phyloP scores from a whole-genome alignment of 1,140 invertebrate species.

The Drosophila lacertosa region DNA sequence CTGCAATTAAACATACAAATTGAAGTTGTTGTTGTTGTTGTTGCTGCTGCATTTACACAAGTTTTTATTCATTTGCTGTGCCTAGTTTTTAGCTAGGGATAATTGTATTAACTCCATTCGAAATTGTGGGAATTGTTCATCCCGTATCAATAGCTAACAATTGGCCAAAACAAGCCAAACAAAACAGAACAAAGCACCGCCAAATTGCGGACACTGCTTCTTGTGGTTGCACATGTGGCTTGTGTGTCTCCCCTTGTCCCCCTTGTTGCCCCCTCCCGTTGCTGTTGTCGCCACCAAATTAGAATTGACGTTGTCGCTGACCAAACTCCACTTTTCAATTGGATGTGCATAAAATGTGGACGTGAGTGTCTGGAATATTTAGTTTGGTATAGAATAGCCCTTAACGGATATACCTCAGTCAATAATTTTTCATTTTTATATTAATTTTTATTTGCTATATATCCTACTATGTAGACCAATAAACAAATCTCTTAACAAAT shows the following conservation, averaged over 20 bases:
- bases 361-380: conserved; percentile 1
- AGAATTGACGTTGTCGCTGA: conserved; percentile 12
- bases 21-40: neutral
- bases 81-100: conserved; percentile 10
- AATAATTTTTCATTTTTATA: too few relatives aligned
- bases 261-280: neutral
- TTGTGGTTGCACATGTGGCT: conserved; percentile 19
- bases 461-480: too few relatives aligned
- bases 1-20: conserved; percentile 30
- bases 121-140: neutral
- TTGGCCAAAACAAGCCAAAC: conserved; percentile 44
- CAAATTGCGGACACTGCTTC: conserved; percentile 47
- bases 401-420: too few relatives aligned
- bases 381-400: too few relatives aligned
- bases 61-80: conserved; percentile 29
- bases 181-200: conserved; percentile 38
- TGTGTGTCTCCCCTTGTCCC: conserved; percentile 8
- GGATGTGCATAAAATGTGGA: neutral
- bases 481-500: too few relatives aligned
- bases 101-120: conserved; percentile 34
- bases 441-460: too few relatives aligned
- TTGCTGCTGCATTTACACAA: conserved; percentile 22
- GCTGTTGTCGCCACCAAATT: conserved; percentile 8
- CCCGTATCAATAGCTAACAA: conserved; percentile 50
- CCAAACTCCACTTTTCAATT: conserved; percentile 10